These are phyloP conservation scores for Phymastichus coffea DNA, from an alignment of 1,140 invertebrate species.

Conservation along the genomic window DNA sequence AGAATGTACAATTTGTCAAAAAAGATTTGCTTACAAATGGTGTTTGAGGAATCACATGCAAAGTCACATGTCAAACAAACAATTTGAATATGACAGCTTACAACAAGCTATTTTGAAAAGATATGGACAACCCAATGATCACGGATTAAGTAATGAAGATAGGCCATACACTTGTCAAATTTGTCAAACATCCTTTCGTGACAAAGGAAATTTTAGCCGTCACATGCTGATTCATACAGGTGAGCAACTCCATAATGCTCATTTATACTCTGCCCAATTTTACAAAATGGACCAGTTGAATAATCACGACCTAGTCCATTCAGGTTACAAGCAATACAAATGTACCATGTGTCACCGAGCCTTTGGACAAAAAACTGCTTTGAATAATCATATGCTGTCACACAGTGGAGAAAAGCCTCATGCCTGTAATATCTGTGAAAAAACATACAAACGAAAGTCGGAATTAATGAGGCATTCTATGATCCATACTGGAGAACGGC, in stretches of 20 bases:
- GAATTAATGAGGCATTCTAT: conserved; percentile 57
- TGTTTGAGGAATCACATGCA: conserved; percentile 69
- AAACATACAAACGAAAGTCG: conserved; percentile 56
- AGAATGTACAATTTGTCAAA: conserved; percentile 58
- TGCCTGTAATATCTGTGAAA: conserved; percentile 58
- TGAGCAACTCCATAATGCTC: conserved; percentile 56
- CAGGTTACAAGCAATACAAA: conserved; percentile 69
- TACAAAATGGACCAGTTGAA: conserved; percentile 60
- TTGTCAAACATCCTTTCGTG: conserved; percentile 59
- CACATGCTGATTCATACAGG: conserved; percentile 54
- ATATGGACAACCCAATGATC: conserved; percentile 30
- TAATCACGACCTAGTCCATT: conserved; percentile 69
- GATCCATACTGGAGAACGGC: conserved; percentile 60
- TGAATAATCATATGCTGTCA: conserved; percentile 51
- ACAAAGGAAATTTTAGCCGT: conserved; percentile 54
- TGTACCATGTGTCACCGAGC: conserved; percentile 59
- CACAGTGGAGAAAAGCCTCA: conserved; percentile 59
- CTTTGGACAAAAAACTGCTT: conserved; percentile 46
- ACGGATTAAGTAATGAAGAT: conserved; percentile 42
- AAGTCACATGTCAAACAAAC: conserved; percentile 64
- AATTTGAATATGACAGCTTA: conserved; percentile 63
- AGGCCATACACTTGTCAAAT: conserved; percentile 51
- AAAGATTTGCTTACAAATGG: conserved; percentile 59
- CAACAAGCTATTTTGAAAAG: conserved; percentile 40
- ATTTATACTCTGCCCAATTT: conserved; percentile 56